These are phyloP conservation scores for Anniella stebbinsi DNA, from an alignment of 2,797 vertebrate genomes.

Conservation along the genomic window DNA sequence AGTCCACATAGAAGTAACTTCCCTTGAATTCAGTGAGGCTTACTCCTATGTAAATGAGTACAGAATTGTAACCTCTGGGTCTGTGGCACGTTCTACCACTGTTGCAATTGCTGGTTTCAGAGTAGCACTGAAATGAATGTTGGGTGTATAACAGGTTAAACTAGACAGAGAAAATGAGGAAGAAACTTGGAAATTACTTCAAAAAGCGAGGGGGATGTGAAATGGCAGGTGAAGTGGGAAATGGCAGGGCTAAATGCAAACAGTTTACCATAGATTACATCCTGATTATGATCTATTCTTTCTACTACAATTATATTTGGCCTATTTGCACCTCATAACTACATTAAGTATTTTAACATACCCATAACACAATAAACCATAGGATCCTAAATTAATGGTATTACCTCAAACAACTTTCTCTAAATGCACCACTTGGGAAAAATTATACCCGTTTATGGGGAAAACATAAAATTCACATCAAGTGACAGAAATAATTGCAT, in stretches of 20 bases:
- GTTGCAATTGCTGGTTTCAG: background rate
- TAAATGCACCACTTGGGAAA: slow-evolving; percentile 72
- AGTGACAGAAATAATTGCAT: slow-evolving; percentile 65
- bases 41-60: background rate
- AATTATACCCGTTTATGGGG: slow-evolving; percentile 65
- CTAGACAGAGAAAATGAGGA: background rate
- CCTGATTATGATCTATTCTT: slow-evolving; percentile 51
- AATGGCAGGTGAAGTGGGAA: slow-evolving; percentile 40
- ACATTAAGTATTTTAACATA: slow-evolving; percentile 50
- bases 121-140: background rate
- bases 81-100: background rate
- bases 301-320: slow-evolving; percentile 38
- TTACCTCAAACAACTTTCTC: slow-evolving; percentile 65
- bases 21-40: background rate
- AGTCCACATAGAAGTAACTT: background rate
- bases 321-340: slow-evolving; percentile 61
- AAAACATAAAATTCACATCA: slow-evolving; percentile 64
- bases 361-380: slow-evolving; percentile 44
- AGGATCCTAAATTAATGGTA: slow-evolving; percentile 66
- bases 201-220: slow-evolving; percentile 27
- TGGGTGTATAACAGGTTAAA: slow-evolving; percentile 41
- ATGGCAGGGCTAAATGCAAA: slow-evolving; percentile 58
- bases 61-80: background rate
- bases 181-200: slow-evolving; percentile 60
- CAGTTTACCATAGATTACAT: slow-evolving; percentile 64